Conservation (phyloP, 1,140 invertebrate species). For the Tachypleus tridentatus region DNA sequence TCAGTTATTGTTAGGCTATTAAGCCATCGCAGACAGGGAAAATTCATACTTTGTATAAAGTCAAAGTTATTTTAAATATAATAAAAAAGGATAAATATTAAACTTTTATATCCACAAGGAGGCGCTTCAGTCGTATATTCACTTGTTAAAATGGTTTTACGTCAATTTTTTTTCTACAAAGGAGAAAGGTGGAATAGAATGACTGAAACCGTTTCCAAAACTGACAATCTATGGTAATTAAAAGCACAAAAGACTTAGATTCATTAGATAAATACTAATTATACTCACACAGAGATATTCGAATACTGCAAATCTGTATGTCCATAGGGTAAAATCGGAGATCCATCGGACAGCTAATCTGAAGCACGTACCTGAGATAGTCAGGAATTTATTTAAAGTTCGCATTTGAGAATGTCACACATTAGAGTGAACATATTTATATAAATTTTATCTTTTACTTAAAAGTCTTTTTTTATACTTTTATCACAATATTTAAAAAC, state of each 20-base stretch:
- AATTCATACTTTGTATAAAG: too few species aligned
- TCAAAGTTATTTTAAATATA: too few species aligned
- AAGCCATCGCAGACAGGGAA: too few species aligned
- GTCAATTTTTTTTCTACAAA: background rate
- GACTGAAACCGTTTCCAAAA: background rate
- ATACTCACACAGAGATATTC: constrained; percentile 11
- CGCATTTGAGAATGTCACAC: too few species aligned
- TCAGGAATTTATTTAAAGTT: too few species aligned
- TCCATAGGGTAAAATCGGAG: constrained; percentile 15
- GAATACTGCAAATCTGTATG: constrained; percentile 10
- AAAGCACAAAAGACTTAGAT: background rate
- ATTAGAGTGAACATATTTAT: too few species aligned
- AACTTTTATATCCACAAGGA: background rate
- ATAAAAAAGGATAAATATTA: too few species aligned
- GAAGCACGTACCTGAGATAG: constrained; percentile 11
- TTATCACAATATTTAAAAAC: background rate
- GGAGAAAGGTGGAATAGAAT: background rate
- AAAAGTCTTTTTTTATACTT: background rate
- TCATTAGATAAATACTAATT: background rate
- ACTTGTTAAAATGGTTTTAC: background rate
- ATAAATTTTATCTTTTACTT: background rate
- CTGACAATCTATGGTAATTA: background rate
- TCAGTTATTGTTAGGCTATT: too few species aligned
- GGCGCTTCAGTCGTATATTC: background rate
- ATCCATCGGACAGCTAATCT: constrained; percentile 10